Base-by-base conservation (phyloP, 2,113 vertebrate genomes). In the Rostratula benghalensis region DNA sequence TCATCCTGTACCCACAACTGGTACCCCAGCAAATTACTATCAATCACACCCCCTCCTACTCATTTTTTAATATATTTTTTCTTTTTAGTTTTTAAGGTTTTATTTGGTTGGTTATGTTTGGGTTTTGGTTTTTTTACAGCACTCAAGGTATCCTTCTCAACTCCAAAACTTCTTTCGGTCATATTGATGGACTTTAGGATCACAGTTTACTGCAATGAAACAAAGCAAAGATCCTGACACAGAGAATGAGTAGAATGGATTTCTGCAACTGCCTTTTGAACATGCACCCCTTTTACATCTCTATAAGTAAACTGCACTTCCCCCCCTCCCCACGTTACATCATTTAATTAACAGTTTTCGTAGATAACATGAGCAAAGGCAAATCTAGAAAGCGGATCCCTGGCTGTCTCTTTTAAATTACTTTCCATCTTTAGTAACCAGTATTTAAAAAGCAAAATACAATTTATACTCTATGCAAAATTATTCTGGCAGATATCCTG, bases 121-220 rank as follows among this genome's bases (percentile, higher is more conserved):
- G 9, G 87, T 96, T 27, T 83, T 96, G 95, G 37, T 73, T 90
- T 89, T 67, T 75, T 95, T 97, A 98, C 98, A 98, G 97, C 98
- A 98, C 89, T 98, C 98, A 98, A 98, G 98, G 98, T 98, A 97
- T 98, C 97, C 97, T 98, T 96, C 97, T 98, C 97, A 98, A 97
- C 97, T 98, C 97, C 98, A 98, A 98, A 98, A 98, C 98, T 98
- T 98, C 97, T 95, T 98, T 98, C 98, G 98, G 98, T 98, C 98
- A 98, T 98, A 99, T 98, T 98, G 98, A 99, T 98, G 98, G 98
- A 98, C 98, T 99, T 99, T 99, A 99, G 98, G 98, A 98, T 99
- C 99, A 98, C 98, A 98, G 98, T 98, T 98, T 98, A 99, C 99
- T 99, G 98, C 98, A 99, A 99, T 99, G 99, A 99, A 98, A 99